Evolutionary conservation across 2,888 invertebrate species (phyloP).

Genomic region (Sminthurides aquaticus): DNA sequence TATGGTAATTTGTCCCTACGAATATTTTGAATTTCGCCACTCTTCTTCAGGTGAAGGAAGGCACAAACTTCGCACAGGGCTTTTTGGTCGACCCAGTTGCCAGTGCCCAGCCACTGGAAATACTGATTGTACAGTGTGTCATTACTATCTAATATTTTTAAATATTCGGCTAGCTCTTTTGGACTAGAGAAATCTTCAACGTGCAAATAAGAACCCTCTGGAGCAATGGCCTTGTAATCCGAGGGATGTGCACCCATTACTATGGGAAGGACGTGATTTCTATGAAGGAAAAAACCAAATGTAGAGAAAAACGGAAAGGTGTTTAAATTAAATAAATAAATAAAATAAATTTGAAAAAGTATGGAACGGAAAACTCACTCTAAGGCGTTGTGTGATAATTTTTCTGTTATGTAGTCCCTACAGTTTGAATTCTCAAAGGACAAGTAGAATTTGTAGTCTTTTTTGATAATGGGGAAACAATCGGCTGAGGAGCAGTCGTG

Average conservation of each 20-base stretch:
- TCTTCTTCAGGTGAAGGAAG: not conserved
- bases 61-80: not conserved
- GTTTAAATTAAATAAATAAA: too few species aligned
- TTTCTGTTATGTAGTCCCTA: slow-evolving; percentile 46
- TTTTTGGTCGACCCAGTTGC: slow-evolving; percentile 19
- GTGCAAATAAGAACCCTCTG: slow-evolving; percentile 37
- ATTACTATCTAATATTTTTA: slow-evolving; percentile 50
- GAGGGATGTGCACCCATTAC: slow-evolving; percentile 39
- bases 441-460: slow-evolving; percentile 26
- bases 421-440: slow-evolving; percentile 46
- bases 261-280: slow-evolving; percentile 39
- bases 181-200: slow-evolving; percentile 37
- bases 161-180: slow-evolving; percentile 49
- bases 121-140: slow-evolving; percentile 49
- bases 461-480: not conserved
- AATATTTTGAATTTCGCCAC: not conserved
- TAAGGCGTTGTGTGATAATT: slow-evolving; percentile 45
- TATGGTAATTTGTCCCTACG: not conserved
- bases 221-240: slow-evolving; percentile 39
- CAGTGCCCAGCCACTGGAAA: slow-evolving; percentile 55
- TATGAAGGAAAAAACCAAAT: slow-evolving; percentile 11
- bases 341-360: too few species aligned
- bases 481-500: not conserved
- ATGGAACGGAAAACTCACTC: slow-evolving; percentile 22
- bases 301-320: not conserved